phyloP scores from a whole-genome alignment of 2,888 invertebrate genomes.

The Chironomus tentans region DNA sequence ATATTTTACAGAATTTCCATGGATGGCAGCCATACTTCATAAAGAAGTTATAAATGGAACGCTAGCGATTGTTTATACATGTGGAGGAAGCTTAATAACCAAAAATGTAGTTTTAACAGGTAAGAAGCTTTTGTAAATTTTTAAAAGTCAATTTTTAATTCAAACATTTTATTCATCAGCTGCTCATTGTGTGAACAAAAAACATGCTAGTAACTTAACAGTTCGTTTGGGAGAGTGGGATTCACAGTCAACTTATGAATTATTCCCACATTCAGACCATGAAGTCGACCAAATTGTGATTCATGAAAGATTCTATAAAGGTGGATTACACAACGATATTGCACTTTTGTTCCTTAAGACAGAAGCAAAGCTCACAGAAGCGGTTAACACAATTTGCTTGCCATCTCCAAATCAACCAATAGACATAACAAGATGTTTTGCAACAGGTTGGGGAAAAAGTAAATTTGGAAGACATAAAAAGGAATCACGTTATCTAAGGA shows the following conservation, averaged over 20 bases:
- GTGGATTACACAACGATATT: conserved; percentile 63
- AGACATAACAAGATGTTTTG: conserved; percentile 35
- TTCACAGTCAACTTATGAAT: conserved; percentile 61
- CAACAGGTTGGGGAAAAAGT: conserved; percentile 34
- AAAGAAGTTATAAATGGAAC: too few relatives aligned
- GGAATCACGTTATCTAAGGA: conserved; percentile 39
- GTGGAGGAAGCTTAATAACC: conserved; percentile 39
- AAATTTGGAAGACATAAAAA: conserved; percentile 43
- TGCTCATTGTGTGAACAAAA: conserved; percentile 58
- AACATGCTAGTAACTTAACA: conserved; percentile 29
- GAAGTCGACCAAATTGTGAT: conserved; percentile 48
- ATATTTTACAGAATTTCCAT: conserved; percentile 38
- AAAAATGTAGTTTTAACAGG: conserved; percentile 30
- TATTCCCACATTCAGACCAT: conserved; percentile 60
- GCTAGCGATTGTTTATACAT: conserved; percentile 43
- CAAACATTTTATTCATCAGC: conserved; percentile 43
- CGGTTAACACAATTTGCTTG: conserved; percentile 62
- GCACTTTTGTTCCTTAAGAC: conserved; percentile 57
- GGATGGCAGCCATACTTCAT: conserved; percentile 45
- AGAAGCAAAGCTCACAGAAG: conserved; percentile 53
- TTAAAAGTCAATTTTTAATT: too few relatives aligned
- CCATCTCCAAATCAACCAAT: conserved; percentile 45
- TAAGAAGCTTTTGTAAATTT: too few relatives aligned
- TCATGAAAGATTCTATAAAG: conserved; percentile 54
- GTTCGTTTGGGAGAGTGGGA: conserved; percentile 66